These are phyloP conservation scores for Potamilus streckersoni DNA, from an alignment of 1,140 invertebrate genomes.

Conservation along the genomic window DNA sequence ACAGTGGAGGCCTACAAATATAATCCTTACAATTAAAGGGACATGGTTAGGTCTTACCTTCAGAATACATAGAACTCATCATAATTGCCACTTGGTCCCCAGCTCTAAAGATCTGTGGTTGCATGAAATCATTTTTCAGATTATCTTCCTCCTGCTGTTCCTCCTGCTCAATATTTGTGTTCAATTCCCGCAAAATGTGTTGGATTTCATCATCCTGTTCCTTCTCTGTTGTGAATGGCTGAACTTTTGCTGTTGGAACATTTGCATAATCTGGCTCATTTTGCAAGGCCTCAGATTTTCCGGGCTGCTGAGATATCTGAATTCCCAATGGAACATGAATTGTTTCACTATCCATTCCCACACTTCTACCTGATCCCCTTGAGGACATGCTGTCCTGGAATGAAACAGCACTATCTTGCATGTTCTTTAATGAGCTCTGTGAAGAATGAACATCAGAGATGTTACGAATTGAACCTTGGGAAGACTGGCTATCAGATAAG, in stretches of 20 bases:
- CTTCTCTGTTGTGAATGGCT: background rate
- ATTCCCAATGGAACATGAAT: slow-evolving; percentile 22
- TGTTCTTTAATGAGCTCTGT: slow-evolving; percentile 61
- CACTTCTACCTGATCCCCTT: slow-evolving; percentile 47
- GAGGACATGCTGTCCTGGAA: slow-evolving; percentile 57
- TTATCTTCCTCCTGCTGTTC: slow-evolving; percentile 21
- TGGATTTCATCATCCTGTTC: too few relatives aligned
- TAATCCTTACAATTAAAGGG: background rate
- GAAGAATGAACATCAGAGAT: slow-evolving; percentile 63
- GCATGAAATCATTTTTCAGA: slow-evolving; percentile 23
- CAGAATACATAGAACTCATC: slow-evolving; percentile 26
- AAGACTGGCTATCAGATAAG: slow-evolving; percentile 69
- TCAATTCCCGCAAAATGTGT: slow-evolving; percentile 16
- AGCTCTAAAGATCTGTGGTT: background rate
- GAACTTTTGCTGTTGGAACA: slow-evolving; percentile 12
- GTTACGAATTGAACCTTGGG: slow-evolving; percentile 67
- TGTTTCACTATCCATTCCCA: slow-evolving; percentile 27
- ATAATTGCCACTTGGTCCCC: too few relatives aligned
- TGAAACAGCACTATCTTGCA: slow-evolving; percentile 52
- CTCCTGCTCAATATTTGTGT: slow-evolving; percentile 26
- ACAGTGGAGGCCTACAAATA: background rate
- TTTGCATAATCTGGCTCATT: slow-evolving; percentile 65
- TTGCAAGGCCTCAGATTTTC: slow-evolving; percentile 30
- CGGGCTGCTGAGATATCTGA: slow-evolving; percentile 41
- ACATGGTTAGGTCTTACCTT: slow-evolving; percentile 10